Conservation (phyloP, 2,797 vertebrate species). For the Morus bassanus region DNA sequence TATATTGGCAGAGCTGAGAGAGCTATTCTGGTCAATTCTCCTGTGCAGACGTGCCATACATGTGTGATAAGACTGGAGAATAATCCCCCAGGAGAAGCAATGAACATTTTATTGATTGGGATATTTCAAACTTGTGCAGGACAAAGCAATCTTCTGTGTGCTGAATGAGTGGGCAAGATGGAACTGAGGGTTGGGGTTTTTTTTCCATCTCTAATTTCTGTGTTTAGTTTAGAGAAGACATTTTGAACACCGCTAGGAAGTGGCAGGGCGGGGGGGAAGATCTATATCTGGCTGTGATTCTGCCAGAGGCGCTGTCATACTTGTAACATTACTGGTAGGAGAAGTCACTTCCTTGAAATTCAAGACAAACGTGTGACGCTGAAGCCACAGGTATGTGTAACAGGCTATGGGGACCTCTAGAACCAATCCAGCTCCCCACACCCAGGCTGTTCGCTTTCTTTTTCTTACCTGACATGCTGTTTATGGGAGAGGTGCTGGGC, state of each 20-base stretch:
- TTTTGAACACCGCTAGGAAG: neutral
- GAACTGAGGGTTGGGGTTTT: neutral
- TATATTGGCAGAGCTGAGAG: neutral
- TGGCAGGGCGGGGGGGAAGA: no score
- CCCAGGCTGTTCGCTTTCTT: neutral
- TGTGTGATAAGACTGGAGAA: conserved; percentile 3
- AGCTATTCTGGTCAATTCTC: conserved; percentile 15
- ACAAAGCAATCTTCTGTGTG: neutral
- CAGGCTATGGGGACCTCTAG: neutral
- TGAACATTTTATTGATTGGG: conserved; percentile 24
- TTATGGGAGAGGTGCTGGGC: neutral
- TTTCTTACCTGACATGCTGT: neutral
- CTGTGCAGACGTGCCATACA: neutral
- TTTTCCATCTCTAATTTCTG: neutral
- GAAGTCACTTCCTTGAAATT: neutral
- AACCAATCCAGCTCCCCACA: accelerated
- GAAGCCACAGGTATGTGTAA: neutral
- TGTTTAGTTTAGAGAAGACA: neutral
- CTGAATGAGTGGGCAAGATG: neutral
- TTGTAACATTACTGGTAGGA: neutral
- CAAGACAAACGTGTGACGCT: neutral
- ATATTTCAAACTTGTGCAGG: conserved; percentile 1
- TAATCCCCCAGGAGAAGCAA: conserved; percentile 14
- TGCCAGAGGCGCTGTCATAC: neutral
- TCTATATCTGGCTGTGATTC: neutral